Evolutionary conservation across 2,888 invertebrate genomes (phyloP), one percentile per base, ranked within the genome.

Genomic region (Unio pictorum): DNA sequence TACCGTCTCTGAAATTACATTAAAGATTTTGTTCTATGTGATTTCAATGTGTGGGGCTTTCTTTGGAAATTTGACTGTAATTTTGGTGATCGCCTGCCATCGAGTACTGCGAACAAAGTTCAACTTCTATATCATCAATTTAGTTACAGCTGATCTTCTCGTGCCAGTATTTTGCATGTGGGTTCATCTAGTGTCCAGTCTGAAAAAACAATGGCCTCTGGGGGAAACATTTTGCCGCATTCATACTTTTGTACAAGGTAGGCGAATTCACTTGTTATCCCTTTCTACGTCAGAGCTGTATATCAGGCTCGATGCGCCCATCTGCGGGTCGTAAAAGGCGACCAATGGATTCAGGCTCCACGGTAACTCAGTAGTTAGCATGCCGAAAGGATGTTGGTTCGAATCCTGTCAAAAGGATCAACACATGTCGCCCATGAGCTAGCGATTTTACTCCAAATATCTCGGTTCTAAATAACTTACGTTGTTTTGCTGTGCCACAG

Each of bases 161-260:
- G 73, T 80, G 55, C 72, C 77, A 15, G 57, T 65, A 7, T 57
- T 74, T 8, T 82, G 80, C 60, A 79, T 79, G 78, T 82, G 80
- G 80, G 59, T 82, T 26, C 80, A 82, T 60, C 67, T 82, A 17
- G 70, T 78, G 0, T 68, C 55, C 8, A 66, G 71, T 66, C 56
- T 78, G 26, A 68, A 69, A 30, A 34, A 63, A 11, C 56, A 74
- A 23, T 80, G 79, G 79, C 64, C 69, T 4, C 71, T 82, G 55
- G 80, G 80, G 1, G 55, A 66, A 18, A 71, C 71, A 45, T 65
- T 82, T 45, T 82, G 82, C 63, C 74, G 73, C 55, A 73, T 76
- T 18, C 78, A 79, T 59, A 77, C 78, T 2, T 80, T 80, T 71
- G 34, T 79, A 8, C 82, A 82, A 76, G 80, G 82, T 79, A 72